These are phyloP conservation scores for Macrostomum cliftonense DNA, from an alignment of 2,888 invertebrate genomes.

Conservation along the genomic window DNA sequence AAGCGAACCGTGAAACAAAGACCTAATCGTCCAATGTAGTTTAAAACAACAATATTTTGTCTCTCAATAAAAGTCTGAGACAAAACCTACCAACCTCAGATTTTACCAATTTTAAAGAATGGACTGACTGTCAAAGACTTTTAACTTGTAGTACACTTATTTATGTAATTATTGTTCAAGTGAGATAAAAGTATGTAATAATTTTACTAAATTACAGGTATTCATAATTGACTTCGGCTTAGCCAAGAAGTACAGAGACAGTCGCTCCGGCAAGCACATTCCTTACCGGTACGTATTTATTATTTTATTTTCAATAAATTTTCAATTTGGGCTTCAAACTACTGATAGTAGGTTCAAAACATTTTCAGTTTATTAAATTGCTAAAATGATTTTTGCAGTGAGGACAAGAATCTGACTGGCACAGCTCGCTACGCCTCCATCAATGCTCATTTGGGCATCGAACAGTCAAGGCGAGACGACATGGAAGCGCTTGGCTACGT, in stretches of 20 bases:
- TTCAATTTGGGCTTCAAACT: too few species aligned
- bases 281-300: slow-evolving; percentile 52
- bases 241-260: slow-evolving; percentile 93
- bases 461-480: slow-evolving; percentile 92
- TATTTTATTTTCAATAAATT: neutral
- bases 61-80: too few species aligned
- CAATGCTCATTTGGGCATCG: slow-evolving; percentile 95
- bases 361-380: neutral
- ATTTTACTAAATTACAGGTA: slow-evolving; percentile 30
- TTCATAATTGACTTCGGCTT: slow-evolving; percentile 97
- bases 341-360: too few species aligned
- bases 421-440: slow-evolving; percentile 74
- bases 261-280: slow-evolving; percentile 75
- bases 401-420: slow-evolving; percentile 38
- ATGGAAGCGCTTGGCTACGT: slow-evolving; percentile 98
- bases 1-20: too few species aligned
- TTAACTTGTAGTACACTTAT: too few species aligned
- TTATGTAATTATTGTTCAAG: too few species aligned
- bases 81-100: too few species aligned
- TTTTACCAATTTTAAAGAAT: too few species aligned
- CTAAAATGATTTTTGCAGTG: slow-evolving; percentile 14
- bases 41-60: too few species aligned
- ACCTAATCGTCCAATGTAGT: too few species aligned
- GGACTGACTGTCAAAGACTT: too few species aligned
- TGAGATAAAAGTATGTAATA: too few species aligned